Evolutionary conservation across 2,797 vertebrate genomes (phyloP), one percentile per base, ranked within the genome.

Genomic region (Gouania willdenowi): DNA sequence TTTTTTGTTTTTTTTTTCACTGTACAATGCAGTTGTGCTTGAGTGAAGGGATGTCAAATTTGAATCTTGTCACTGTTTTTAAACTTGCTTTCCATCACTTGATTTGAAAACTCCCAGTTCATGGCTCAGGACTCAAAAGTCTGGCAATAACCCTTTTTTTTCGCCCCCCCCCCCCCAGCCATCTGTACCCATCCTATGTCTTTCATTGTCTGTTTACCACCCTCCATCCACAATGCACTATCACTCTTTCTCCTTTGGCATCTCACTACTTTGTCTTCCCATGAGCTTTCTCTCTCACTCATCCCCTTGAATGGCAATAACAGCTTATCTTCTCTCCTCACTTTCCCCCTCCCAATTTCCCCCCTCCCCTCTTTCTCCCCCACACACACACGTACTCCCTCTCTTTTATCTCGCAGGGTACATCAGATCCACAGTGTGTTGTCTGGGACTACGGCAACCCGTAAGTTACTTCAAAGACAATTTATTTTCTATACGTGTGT

Each of bases 391-490:
- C 41, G 28, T 8, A 21, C 22, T 8, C 22, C 8, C n/a, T n/a
- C n/a, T n/a, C n/a, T n/a, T n/a, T 5, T 84, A 51, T 75, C 77
- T 63, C 76, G 51, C 87, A 98, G 94, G 94, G 94, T 67, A 97
- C 95, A 25, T 92, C 92, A 4, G 92, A 96, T 67, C 91, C 94
- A 35, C 94, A 91, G 63, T 98, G 94, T 3, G 91, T 94, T 68
- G 92, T 94, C 77, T 97, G 94, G 96, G 93, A 98, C 85, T 93
- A 93, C 73, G 84, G 89, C 31, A 93, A 89, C 89, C 85, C 67
- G 95, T 98, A 89, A 95, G 94, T 98, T 77, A 49, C 35, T 49
- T 42, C 60, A 68, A 59, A 58, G 15, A 57, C n/a, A n/a, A n/a
- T n/a, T n/a, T n/a, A n/a, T n/a, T 58, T 69, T 15, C 44, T 25